Conservation (phyloP, 2,888 invertebrate species). For the Amblyjoppa fuscipennis region DNA sequence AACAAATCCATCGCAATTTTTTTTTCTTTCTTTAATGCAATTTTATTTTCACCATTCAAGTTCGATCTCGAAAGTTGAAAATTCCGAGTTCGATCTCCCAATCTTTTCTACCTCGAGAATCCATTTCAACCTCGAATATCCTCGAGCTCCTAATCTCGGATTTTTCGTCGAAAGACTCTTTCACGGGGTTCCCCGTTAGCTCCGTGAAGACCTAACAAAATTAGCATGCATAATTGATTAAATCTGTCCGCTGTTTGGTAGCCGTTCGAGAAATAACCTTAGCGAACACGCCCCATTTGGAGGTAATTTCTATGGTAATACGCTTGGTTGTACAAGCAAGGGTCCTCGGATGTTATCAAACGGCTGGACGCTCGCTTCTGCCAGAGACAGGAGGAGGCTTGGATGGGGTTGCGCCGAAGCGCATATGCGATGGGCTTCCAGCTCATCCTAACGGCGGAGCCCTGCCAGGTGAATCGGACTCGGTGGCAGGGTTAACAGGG, state of each 20-base stretch:
- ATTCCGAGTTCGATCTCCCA: background rate
- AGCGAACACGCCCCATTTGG: conserved; percentile 47
- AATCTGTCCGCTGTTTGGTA: conserved; percentile 16
- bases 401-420: background rate
- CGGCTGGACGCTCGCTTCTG: conserved; percentile 46
- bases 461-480: background rate
- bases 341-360: conserved; percentile 55
- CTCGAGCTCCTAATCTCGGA: background rate
- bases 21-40: conserved; percentile 4
- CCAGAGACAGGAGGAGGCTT: conserved; percentile 20
- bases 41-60: background rate
- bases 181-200: background rate
- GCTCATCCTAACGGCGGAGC: conserved; percentile 24
- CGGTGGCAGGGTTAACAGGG: background rate
- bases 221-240: conserved; percentile 35
- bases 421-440: conserved; percentile 30
- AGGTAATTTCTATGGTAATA: conserved; percentile 63
- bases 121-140: background rate
- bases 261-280: conserved; percentile 51
- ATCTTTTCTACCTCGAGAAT: background rate
- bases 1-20: conserved; percentile 30
- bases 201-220: background rate
- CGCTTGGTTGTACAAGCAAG: conserved; percentile 35
- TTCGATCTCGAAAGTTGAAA: background rate
- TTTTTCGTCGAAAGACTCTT: background rate